Evolutionary conservation across 2,113 vertebrate species (phyloP).

Genomic region (Thryonomys swinderianus): DNA sequence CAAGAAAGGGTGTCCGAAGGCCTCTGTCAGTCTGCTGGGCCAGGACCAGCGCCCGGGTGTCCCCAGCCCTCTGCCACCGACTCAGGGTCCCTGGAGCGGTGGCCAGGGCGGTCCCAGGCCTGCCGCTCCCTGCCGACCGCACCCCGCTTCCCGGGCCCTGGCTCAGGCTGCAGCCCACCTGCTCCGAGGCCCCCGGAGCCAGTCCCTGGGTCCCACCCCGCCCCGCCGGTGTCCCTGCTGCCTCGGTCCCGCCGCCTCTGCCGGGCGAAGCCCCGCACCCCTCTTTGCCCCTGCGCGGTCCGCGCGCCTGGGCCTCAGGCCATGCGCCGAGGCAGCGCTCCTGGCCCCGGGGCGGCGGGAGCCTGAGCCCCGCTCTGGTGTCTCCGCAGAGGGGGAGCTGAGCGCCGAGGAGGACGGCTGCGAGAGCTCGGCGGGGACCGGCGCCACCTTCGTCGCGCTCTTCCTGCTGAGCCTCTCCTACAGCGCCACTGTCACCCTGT

Average conservation of each 20-base stretch:
- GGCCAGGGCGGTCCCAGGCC: not conserved
- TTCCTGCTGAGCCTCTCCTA: too few relatives aligned
- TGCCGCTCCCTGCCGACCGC: too few relatives aligned
- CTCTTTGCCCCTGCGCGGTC: not conserved
- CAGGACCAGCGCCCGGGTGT: too few relatives aligned
- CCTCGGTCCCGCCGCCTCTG: not conserved
- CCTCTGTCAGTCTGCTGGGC: not conserved
- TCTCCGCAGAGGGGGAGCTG: slow-evolving; percentile 58
- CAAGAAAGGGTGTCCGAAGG: not conserved
- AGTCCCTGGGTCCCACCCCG: not conserved
- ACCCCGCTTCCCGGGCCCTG: not conserved
- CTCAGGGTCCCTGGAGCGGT: not conserved
- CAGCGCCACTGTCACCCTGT: slow-evolving; percentile 89
- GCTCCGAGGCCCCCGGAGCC: too few relatives aligned
- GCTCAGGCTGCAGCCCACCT: too few relatives aligned
- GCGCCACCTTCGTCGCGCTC: slow-evolving; percentile 91
- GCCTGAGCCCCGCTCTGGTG: not conserved
- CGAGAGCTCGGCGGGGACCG: slow-evolving; percentile 84
- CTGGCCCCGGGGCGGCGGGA: not conserved
- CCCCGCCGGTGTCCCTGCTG: not conserved
- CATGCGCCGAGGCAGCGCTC: not conserved
- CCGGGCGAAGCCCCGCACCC: too few relatives aligned
- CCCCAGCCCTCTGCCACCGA: not conserved
- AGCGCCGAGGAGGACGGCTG: slow-evolving; percentile 79
- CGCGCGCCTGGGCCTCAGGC: too few relatives aligned